Conservation (phyloP, 2,888 invertebrate genomes). For the Epirrhoe tristata region DNA sequence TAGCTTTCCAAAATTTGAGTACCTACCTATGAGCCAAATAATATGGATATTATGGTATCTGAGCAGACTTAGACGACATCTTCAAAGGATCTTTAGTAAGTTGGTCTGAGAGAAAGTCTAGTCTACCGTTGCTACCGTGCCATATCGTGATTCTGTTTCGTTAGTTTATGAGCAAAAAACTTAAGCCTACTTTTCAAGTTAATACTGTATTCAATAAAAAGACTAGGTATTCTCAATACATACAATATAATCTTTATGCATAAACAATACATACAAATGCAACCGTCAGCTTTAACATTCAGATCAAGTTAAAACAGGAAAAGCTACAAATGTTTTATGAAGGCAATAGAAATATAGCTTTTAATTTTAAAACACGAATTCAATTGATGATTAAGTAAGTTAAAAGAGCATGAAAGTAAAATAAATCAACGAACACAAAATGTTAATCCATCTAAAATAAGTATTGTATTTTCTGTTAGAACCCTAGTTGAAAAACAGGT, state of each 20-base stretch:
- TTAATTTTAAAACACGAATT: neutral
- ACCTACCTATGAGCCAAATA: too few species aligned
- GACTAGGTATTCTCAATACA: slow-evolving; percentile 28
- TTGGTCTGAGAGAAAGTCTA: too few species aligned
- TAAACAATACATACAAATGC: slow-evolving; percentile 38
- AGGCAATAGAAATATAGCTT: neutral
- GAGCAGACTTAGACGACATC: too few species aligned
- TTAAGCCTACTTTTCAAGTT: too few species aligned
- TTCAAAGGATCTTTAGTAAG: too few species aligned
- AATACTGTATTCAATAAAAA: slow-evolving; percentile 17
- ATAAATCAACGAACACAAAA: neutral
- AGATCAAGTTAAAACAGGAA: slow-evolving; percentile 23
- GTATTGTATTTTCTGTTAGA: too few species aligned
- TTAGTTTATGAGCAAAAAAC: too few species aligned
- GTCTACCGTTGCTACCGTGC: too few species aligned
- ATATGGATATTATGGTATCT: too few species aligned
- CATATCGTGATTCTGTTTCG: too few species aligned
- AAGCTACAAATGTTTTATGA: neutral
- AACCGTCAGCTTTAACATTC: slow-evolving; percentile 35
- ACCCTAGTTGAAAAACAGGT: too few species aligned
- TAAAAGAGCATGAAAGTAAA: neutral
- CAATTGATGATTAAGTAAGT: neutral
- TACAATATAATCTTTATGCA: slow-evolving; percentile 39
- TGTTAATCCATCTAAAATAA: neutral
- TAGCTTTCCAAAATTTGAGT: too few species aligned